Percentiles rank a stretch among this genome's conserved stretches.
These are phyloP conservation scores for Vulpes vulpes DNA, from an alignment of 2,113 vertebrate species.

Conservation along the genomic window DNA sequence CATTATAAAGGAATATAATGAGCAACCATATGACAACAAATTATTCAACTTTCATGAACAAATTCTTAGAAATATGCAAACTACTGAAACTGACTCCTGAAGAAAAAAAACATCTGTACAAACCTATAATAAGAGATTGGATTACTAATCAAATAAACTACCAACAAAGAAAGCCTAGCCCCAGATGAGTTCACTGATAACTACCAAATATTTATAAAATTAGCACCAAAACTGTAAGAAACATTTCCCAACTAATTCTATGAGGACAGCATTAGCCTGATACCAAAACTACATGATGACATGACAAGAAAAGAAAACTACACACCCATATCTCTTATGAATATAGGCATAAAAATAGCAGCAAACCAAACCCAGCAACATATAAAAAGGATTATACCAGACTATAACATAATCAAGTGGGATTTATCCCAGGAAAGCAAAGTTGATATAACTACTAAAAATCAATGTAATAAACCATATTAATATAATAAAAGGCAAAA, in stretches of 20 bases:
- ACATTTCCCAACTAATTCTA: not conserved
- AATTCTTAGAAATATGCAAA: not conserved
- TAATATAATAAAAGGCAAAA: not conserved
- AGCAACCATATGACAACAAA: not conserved
- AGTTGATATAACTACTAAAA: not conserved
- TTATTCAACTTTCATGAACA: not conserved
- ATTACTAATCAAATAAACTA: not conserved
- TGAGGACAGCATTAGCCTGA: not conserved
- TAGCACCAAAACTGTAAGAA: not conserved
- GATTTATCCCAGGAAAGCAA: not conserved
- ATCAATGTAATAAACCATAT: not conserved
- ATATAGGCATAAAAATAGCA: not conserved
- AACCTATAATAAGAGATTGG: not conserved
- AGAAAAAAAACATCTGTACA: not conserved
- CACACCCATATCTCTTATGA: not conserved
- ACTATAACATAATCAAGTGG: not conserved
- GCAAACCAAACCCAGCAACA: not conserved
- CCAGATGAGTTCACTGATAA: not conserved
- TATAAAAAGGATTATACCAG: not conserved
- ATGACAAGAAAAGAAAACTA: not conserved
- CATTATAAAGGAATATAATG: not conserved
- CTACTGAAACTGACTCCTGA: not conserved
- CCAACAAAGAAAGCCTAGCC: not conserved
- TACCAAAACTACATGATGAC: not conserved
- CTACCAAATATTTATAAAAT: not conserved